A percentile compares a stretch with the other conserved stretches of the same genome.
These are phyloP conservation scores for Rotaria sp. DNA, from an alignment of 2,888 invertebrate species.

Conservation along the genomic window DNA sequence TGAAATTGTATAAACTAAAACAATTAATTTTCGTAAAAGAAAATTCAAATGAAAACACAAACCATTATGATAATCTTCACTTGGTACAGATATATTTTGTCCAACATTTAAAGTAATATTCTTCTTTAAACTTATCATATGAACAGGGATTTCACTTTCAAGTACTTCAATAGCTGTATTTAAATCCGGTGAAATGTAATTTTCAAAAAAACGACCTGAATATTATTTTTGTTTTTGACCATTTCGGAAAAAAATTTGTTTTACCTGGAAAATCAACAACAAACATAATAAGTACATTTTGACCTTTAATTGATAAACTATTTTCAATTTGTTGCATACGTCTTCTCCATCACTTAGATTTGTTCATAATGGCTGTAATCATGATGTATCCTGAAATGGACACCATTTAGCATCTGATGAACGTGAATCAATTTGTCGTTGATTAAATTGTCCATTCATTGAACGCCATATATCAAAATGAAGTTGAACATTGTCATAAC, in stretches of 20 bases:
- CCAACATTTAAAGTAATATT: conserved; percentile 27
- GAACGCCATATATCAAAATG: conserved; percentile 84
- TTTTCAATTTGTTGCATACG: conserved; percentile 58
- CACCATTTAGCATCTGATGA: conserved; percentile 63
- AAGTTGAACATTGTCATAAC: conserved; percentile 63
- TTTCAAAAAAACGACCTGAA: conserved; percentile 66
- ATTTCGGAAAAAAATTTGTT: background rate
- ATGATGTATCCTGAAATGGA: conserved; percentile 62
- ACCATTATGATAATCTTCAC: conserved; percentile 33
- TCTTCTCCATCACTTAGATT: conserved; percentile 62
- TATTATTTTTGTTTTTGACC: too few relatives aligned
- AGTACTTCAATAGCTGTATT: conserved; percentile 72
- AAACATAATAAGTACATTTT: conserved; percentile 68
- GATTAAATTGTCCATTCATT: conserved; percentile 78
- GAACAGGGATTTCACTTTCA: conserved; percentile 65
- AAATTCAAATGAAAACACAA: too few relatives aligned
- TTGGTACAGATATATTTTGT: conserved; percentile 26
- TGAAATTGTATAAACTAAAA: conserved; percentile 51
- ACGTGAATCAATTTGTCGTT: conserved; percentile 67
- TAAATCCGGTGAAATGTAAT: conserved; percentile 68
- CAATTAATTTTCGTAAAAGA: conserved; percentile 48
- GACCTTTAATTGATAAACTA: conserved; percentile 62
- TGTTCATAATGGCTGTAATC: conserved; percentile 69
- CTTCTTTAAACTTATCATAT: conserved; percentile 45
- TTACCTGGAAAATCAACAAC: conserved; percentile 80